phyloP scores from a whole-genome alignment of 2,888 invertebrate genomes.

The Melipona beecheii region DNA sequence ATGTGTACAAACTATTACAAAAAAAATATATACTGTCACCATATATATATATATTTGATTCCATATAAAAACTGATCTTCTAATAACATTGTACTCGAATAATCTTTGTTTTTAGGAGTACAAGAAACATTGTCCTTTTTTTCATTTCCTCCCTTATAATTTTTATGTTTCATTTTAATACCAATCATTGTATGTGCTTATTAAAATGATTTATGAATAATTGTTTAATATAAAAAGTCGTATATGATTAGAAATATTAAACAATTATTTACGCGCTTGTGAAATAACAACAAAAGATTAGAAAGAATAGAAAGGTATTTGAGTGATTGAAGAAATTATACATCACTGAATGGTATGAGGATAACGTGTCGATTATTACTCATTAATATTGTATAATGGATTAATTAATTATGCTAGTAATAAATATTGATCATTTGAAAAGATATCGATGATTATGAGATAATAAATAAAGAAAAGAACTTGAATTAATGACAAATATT shows the following conservation, averaged over 20 bases:
- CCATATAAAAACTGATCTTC: constrained; percentile 46
- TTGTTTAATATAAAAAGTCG: constrained; percentile 58
- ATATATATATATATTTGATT: constrained; percentile 70
- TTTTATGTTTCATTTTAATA: constrained; percentile 57
- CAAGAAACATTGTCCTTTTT: constrained; percentile 51
- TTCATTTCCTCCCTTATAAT: constrained; percentile 62
- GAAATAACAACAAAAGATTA: constrained; percentile 51
- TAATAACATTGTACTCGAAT: constrained; percentile 55
- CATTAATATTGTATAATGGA: constrained; percentile 63
- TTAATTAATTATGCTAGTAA: constrained; percentile 71
- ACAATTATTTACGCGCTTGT: constrained; percentile 49
- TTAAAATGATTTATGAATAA: constrained; percentile 52
- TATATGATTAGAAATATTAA: constrained; percentile 46
- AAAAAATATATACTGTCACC: constrained; percentile 70
- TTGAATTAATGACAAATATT: constrained; percentile 70
- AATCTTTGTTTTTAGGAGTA: constrained; percentile 58
- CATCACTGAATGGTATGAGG: constrained; percentile 58
- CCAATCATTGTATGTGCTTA: constrained; percentile 68
- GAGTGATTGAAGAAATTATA: constrained; percentile 66
- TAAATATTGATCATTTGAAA: constrained; percentile 62
- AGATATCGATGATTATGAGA: constrained; percentile 62
- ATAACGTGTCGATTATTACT: constrained; percentile 68
- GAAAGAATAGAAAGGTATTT: constrained; percentile 49
- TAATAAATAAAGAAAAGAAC: constrained; percentile 70
- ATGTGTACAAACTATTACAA: constrained; percentile 74